Conservation (phyloP, 2,797 vertebrate species). For the Protonibea diacanthus region DNA sequence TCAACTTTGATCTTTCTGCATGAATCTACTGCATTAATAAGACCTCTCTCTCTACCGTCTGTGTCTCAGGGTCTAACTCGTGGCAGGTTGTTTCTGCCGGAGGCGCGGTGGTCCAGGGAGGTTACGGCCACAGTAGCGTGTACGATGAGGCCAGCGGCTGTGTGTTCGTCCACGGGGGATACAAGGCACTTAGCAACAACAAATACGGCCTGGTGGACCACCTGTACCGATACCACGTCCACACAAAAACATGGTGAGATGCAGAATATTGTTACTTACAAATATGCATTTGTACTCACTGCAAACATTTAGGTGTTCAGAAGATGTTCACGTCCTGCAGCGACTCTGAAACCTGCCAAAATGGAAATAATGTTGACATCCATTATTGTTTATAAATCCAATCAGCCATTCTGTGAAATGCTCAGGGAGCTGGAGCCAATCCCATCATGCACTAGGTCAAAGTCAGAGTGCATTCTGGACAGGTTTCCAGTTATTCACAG, state of each 20-base stretch:
- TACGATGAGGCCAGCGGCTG: conserved; percentile 89
- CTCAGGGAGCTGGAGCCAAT: neutral
- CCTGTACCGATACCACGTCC: conserved; percentile 93
- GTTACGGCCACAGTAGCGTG: conserved; percentile 94
- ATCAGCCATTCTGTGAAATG: neutral
- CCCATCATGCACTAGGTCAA: conserved; percentile 1
- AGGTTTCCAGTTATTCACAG: neutral
- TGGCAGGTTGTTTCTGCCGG: conserved; percentile 92
- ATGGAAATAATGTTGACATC: neutral
- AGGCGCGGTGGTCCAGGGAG: conserved; percentile 94
- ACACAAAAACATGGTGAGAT: conserved; percentile 91
- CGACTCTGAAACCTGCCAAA: neutral
- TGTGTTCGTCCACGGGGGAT: conserved; percentile 93
- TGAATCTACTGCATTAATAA: conserved; percentile 49
- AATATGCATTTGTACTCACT: neutral
- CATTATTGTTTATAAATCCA: neutral
- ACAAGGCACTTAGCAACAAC: conserved; percentile 93
- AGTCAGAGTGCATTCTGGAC: too few species aligned
- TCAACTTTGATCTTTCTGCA: conserved; percentile 17
- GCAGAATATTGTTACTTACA: neutral
- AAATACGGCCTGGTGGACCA: conserved; percentile 97
- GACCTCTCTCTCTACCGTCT: neutral
- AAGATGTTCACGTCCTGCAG: neutral
- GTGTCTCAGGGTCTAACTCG: conserved; percentile 88
- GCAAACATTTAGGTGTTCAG: neutral